Percentiles rank a stretch among this genome's conserved stretches.
Conservation (phyloP, 2,113 vertebrate genomes). For the Chloropsis hardwickii region DNA sequence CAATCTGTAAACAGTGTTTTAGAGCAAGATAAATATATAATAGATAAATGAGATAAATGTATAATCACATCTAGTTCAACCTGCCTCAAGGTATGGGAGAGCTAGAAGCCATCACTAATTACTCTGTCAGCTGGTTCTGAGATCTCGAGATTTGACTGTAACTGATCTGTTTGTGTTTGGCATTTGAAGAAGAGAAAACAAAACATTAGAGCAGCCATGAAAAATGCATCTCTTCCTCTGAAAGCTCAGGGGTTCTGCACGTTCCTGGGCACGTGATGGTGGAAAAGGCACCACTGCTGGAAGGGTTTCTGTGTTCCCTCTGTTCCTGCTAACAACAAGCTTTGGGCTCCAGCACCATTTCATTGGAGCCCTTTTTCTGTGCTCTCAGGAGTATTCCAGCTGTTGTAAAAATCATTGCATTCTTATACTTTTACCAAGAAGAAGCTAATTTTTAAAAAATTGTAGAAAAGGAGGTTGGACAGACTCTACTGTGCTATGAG, state of each 20-base stretch:
- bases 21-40: neutral
- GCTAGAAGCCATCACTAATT: neutral
- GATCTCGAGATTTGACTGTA: neutral
- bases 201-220: neutral
- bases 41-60: constrained; percentile 4
- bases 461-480: neutral
- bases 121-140: neutral
- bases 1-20: neutral
- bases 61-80: neutral
- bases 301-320: neutral
- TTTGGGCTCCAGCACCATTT: neutral
- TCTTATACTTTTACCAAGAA: neutral
- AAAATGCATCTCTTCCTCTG: neutral
- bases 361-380: neutral
- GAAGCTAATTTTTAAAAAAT: neutral
- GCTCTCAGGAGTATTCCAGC: neutral
- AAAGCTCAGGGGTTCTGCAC: neutral
- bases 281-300: neutral
- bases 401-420: neutral
- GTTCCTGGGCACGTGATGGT: neutral
- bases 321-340: neutral
- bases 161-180: neutral
- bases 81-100: neutral
- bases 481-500: neutral
- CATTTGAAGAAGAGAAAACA: neutral